These are phyloP conservation scores for Lates calcarifer DNA, from an alignment of 2,113 vertebrate species.

Conservation along the genomic window DNA sequence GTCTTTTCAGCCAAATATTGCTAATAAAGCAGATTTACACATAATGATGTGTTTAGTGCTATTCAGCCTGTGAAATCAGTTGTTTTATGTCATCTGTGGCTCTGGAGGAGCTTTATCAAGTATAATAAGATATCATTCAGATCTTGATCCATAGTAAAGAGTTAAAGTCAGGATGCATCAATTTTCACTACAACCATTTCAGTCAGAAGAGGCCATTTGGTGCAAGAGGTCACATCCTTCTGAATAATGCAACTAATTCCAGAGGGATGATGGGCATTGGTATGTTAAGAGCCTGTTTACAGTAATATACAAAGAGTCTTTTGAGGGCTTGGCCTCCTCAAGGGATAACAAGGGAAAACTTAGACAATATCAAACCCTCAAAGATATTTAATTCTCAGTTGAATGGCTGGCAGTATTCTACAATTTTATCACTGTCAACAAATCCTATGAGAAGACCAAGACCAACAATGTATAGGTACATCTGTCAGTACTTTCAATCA, in stretches of 20 bases:
- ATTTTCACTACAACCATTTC: neutral
- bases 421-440: neutral
- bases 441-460: neutral
- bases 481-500: neutral
- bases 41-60: neutral
- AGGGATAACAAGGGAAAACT: neutral
- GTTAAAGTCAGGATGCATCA: neutral
- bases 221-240: neutral
- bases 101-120: neutral
- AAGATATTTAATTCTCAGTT: neutral
- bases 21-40: neutral
- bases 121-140: neutral
- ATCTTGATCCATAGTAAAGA: neutral
- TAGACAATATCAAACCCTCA: neutral
- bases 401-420: neutral
- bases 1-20: slow-evolving; percentile 8
- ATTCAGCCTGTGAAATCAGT: neutral
- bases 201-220: slow-evolving; percentile 46
- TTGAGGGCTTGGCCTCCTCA: neutral
- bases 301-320: neutral
- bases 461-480: neutral
- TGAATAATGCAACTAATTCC: neutral
- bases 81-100: neutral
- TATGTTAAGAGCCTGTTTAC: neutral
- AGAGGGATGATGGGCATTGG: no score